phyloP scores from a whole-genome alignment of 2,113 vertebrate genomes.

The Calonectris borealis region DNA sequence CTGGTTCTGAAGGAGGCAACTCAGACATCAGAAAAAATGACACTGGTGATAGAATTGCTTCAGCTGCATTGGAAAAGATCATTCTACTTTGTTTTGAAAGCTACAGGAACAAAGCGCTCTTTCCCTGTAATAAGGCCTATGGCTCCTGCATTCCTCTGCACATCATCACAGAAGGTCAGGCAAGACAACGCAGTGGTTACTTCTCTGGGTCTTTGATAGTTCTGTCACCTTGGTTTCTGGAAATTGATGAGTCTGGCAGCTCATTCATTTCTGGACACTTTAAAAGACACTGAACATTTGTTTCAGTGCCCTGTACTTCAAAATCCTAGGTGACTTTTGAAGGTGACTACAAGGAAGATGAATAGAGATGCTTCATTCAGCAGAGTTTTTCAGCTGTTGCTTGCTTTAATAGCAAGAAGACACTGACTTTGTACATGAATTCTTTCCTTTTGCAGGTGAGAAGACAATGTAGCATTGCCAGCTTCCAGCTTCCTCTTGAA shows the following conservation, averaged over 20 bases:
- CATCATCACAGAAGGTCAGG: conserved; percentile 53
- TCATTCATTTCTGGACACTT: conserved; percentile 34
- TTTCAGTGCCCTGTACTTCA: conserved; percentile 42
- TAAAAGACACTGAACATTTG: conserved; percentile 50
- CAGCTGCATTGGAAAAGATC: conserved; percentile 35
- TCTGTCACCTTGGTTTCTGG: conserved; percentile 46
- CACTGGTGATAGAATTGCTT: conserved; percentile 25
- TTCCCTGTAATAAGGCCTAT: conserved; percentile 44
- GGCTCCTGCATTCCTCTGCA: conserved; percentile 9
- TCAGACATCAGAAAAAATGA: conserved; percentile 36
- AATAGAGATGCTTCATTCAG: background rate
- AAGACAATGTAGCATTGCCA: background rate
- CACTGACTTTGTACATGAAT: background rate
- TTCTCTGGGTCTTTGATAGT: conserved; percentile 46
- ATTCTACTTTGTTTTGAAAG: conserved; percentile 45
- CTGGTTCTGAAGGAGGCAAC: background rate
- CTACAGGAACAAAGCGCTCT: conserved; percentile 14
- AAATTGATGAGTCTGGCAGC: conserved; percentile 60
- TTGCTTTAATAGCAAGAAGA: conserved; percentile 22
- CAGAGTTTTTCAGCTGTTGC: conserved; percentile 11
- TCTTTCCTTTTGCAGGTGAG: conserved; percentile 1
- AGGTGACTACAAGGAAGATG: conserved; percentile 45
- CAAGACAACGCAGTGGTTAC: conserved; percentile 30
- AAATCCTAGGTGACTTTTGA: conserved; percentile 44
- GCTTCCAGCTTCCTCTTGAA: background rate